These are phyloP conservation scores for Montifringilla adamsi DNA, from an alignment of 2,113 vertebrate genomes.

Conservation along the genomic window DNA sequence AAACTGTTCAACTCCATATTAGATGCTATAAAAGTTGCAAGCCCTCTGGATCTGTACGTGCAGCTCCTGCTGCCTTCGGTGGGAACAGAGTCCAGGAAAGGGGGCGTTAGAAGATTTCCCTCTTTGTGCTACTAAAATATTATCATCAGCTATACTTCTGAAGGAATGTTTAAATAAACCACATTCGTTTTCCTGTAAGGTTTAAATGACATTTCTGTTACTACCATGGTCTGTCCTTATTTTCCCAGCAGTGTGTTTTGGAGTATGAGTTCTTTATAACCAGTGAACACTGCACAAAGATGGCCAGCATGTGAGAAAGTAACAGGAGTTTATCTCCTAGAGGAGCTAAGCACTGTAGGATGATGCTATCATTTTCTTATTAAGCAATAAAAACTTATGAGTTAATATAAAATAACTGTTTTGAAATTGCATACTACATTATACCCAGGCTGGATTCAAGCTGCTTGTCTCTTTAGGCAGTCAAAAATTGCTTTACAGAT, in stretches of 20 bases:
- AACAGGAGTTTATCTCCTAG: neutral
- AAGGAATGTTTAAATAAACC: neutral
- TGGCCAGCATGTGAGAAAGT: neutral
- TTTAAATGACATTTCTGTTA: constrained; percentile 22
- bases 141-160: constrained; percentile 13
- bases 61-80: neutral
- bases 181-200: neutral
- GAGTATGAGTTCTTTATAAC: neutral
- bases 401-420: neutral
- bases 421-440: neutral
- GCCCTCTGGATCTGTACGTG: neutral
- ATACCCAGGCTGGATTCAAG: neutral
- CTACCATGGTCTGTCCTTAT: accelerated
- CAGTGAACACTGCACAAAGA: neutral
- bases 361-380: neutral
- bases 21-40: neutral
- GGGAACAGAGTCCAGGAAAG: neutral
- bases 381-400: neutral
- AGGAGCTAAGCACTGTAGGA: neutral
- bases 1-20: neutral
- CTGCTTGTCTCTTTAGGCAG: neutral
- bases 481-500: neutral
- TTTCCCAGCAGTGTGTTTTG: neutral
- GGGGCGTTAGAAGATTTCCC: neutral
- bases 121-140: constrained; percentile 1